Evolutionary conservation across 2,113 vertebrate genomes (phyloP), one percentile per base, ranked within the genome.

Genomic region (Cephalopterus ornatus): DNA sequence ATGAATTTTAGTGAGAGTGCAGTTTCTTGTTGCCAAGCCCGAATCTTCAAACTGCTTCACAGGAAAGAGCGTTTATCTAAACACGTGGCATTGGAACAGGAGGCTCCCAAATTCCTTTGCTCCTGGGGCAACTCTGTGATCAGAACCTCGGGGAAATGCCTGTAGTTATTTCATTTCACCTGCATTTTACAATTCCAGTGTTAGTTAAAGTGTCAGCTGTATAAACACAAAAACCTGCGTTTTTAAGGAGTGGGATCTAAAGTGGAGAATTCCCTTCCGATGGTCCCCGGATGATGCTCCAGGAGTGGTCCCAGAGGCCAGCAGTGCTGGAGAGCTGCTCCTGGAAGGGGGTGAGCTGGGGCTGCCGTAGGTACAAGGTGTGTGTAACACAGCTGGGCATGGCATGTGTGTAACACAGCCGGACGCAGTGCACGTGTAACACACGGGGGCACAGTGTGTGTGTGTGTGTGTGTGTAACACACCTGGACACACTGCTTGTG

Each of bases 31-130:
- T 88, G 81, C 71, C 46, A 28, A 62, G 67, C 44, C 62, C 41
- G 59, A 78, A 85, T 71, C 85, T 85, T 85, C 90, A 66, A 65
- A 78, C 66, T 62, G 58, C 46, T 44, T 26, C 26, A 16, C 70
- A 80, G 55, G 72, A 93, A 70, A 91, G 39, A 65, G 72, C 1
- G 1, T 77, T 85, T 35, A 42, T 70, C 85, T 70, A 53, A 93
- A 76, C 30, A 66, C 1, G 1, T 0, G 0, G 49, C 0, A 0
- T 2, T 8, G 37, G 79, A 18, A 70, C 5, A 8, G 2, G 6
- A 46, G 49, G 61, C 59, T 83, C 46, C 32, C 55, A 42, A 44
- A 71, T 89, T 63, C 46, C n/a, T 13, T 35, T 3, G 4, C 37
- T 79, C 58, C 70, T 10, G 28, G 27, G 66, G 71, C 9, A 32